These are phyloP conservation scores for Drosophila ambigua DNA, from an alignment of 1,140 invertebrate species.

Conservation along the genomic window DNA sequence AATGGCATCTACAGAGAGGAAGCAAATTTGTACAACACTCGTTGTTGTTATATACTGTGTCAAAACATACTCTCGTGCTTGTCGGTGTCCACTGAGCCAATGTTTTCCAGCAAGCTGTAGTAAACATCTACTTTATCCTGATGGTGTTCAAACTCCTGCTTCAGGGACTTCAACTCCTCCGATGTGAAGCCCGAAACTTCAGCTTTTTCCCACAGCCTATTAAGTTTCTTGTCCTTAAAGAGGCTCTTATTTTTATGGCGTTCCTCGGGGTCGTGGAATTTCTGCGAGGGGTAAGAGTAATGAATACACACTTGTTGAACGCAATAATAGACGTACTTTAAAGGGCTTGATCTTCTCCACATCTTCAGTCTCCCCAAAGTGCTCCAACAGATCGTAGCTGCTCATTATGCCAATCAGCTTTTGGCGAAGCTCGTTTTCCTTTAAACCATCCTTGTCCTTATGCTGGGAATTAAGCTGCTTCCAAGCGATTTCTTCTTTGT, in stretches of 20 bases:
- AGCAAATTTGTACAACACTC: background rate
- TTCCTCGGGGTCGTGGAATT: constrained; percentile 86
- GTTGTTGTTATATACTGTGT: background rate
- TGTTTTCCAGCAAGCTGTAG: constrained; percentile 90
- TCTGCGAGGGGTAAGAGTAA: constrained; percentile 52
- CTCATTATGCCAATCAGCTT: constrained; percentile 93
- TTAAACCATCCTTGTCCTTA: constrained; percentile 93
- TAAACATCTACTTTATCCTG: constrained; percentile 97
- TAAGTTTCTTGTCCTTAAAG: constrained; percentile 95
- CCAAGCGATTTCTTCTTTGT: constrained; percentile 94
- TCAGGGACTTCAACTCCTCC: constrained; percentile 92
- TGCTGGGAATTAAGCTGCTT: constrained; percentile 93
- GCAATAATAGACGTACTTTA: constrained; percentile 74
- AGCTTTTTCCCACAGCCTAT: constrained; percentile 95
- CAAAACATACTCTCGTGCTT: constrained; percentile 87
- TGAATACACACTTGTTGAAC: background rate
- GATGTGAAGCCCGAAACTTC: constrained; percentile 92
- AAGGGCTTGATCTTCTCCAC: constrained; percentile 85
- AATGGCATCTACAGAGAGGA: constrained; percentile 84
- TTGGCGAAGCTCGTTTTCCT: constrained; percentile 91
- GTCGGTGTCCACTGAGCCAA: constrained; percentile 85
- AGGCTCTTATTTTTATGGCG: constrained; percentile 89
- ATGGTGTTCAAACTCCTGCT: constrained; percentile 95
- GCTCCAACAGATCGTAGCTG: constrained; percentile 91
- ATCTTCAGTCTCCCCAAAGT: constrained; percentile 89